Percentiles rank a stretch among this genome's conserved stretches.
phyloP scores from a whole-genome alignment of 2,797 vertebrate species.

The Sus cebifrons region DNA sequence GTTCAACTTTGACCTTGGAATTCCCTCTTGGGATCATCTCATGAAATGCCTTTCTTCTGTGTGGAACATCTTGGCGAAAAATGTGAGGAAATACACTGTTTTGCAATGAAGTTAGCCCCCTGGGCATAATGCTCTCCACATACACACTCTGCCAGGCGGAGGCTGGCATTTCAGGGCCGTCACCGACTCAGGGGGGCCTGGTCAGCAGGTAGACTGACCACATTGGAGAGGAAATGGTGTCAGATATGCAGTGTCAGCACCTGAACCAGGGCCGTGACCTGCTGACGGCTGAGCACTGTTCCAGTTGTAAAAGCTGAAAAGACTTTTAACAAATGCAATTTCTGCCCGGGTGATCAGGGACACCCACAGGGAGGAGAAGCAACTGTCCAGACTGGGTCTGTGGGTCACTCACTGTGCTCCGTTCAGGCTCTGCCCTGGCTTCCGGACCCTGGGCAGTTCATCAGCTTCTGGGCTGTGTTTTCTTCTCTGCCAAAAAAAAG shows the following conservation, averaged over 20 bases:
- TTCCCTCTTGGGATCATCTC: background rate
- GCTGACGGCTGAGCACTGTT: background rate
- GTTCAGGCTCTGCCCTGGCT: background rate
- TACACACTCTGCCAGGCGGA: background rate
- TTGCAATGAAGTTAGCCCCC: background rate
- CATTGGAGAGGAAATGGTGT: background rate
- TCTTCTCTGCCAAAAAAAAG: background rate
- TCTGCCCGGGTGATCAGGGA: background rate
- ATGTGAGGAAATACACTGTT: background rate
- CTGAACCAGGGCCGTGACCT: background rate
- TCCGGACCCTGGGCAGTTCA: background rate
- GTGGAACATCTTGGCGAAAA: constrained; percentile 23
- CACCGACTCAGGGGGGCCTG: background rate
- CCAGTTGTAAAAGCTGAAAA: background rate
- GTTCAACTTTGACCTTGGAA: constrained; percentile 22
- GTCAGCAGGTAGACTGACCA: background rate
- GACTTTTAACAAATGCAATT: background rate
- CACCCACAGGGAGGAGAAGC: background rate
- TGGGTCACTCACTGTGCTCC: background rate
- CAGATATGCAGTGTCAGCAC: background rate
- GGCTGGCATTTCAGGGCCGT: background rate
- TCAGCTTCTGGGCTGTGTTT: background rate
- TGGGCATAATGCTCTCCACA: background rate
- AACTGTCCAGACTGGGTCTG: background rate
- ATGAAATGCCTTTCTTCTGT: background rate